phyloP scores from a whole-genome alignment of 2,888 invertebrate species.

The Malachius bipustulatus region DNA sequence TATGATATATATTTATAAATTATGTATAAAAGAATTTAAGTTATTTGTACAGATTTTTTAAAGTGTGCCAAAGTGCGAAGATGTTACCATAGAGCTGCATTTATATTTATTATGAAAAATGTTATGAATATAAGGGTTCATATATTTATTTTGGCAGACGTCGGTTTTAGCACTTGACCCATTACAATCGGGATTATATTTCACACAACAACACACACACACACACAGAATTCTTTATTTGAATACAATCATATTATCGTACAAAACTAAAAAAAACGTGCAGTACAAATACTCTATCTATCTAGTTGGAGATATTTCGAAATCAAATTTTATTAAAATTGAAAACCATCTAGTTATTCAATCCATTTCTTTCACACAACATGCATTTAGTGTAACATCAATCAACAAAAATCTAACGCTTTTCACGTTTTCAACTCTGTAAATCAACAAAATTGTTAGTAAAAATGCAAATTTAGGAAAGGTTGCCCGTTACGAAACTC shows the following conservation, averaged over 20 bases:
- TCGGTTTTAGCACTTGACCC: constrained; percentile 29
- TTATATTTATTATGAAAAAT: constrained; percentile 31
- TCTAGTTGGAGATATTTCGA: constrained; percentile 24
- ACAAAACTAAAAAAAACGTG: constrained; percentile 26
- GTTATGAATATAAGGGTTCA: constrained; percentile 35
- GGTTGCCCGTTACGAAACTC: too few species aligned
- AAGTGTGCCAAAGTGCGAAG: constrained; percentile 41
- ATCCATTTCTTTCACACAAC: constrained; percentile 38
- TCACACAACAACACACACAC: constrained; percentile 12
- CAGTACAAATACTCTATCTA: constrained; percentile 24
- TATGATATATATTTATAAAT: constrained; percentile 37
- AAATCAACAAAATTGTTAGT: constrained; percentile 8
- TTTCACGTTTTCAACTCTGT: constrained; percentile 16
- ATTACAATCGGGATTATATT: constrained; percentile 26
- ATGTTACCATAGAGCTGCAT: constrained; percentile 38
- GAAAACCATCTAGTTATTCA: constrained; percentile 21
- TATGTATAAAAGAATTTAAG: constrained; percentile 39
- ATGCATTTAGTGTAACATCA: constrained; percentile 24
- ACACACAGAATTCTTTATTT: constrained; percentile 9
- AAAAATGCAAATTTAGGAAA: too few species aligned
- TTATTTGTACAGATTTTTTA: constrained; percentile 40
- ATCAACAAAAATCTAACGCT: constrained; percentile 30
- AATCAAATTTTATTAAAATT: constrained; percentile 14
- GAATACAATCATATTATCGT: constrained; percentile 26
- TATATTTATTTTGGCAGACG: constrained; percentile 34